Percentiles rank a stretch among this genome's conserved stretches.
Evolutionary conservation across 2,113 vertebrate genomes (phyloP).

Genomic region (Theropithecus gelada): DNA sequence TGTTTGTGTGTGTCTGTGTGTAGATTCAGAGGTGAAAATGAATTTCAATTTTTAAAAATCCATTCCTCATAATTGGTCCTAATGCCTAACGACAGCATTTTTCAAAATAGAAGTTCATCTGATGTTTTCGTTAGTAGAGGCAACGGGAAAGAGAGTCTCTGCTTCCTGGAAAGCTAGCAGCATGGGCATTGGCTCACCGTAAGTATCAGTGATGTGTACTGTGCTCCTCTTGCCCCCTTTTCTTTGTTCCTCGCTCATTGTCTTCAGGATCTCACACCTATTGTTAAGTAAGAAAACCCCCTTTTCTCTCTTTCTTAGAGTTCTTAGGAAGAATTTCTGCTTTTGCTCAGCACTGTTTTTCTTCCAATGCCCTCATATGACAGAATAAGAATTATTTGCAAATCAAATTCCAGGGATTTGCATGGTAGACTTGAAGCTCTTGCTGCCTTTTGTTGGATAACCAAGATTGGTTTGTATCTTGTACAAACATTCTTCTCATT

Average conservation of each 20-base stretch:
- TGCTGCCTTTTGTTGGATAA: neutral
- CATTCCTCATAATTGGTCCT: neutral
- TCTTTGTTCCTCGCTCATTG: neutral
- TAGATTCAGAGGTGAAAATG: neutral
- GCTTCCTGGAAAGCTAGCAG: neutral
- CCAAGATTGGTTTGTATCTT: slow-evolving; percentile 15
- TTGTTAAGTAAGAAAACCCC: neutral
- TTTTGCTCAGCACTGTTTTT: neutral
- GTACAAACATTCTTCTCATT: slow-evolving; percentile 52
- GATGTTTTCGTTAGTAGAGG: neutral
- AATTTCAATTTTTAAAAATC: neutral
- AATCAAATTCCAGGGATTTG: slow-evolving; percentile 44
- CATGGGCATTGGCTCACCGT: neutral
- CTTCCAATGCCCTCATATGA: neutral
- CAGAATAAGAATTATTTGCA: slow-evolving; percentile 11
- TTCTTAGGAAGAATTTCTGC: neutral
- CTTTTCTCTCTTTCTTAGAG: neutral
- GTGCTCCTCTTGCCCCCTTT: neutral
- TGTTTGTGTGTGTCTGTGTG: neutral
- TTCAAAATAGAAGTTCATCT: slow-evolving; percentile 11
- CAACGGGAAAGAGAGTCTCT: neutral
- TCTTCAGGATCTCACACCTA: neutral
- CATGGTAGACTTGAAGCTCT: neutral
- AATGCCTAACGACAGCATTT: neutral
- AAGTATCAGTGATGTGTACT: fast-evolving